Evolutionary conservation across 2,888 invertebrate species (phyloP).

Genomic region (Atherix ibis): DNA sequence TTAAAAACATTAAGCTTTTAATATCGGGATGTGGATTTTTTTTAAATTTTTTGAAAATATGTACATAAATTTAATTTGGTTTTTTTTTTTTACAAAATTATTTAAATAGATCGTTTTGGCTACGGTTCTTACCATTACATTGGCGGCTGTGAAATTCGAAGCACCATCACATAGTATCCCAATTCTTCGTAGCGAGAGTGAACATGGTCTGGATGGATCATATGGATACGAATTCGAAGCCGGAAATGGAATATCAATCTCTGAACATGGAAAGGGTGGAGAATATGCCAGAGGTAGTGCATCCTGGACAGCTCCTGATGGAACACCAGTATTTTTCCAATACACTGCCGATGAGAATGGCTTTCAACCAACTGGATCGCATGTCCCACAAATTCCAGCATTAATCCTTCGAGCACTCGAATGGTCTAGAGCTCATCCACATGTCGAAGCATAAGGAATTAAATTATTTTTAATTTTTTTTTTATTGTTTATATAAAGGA

Average conservation of each 20-base stretch:
- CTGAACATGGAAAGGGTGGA: conserved; percentile 7
- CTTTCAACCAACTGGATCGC: conserved; percentile 7
- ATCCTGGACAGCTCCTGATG: conserved; percentile 8
- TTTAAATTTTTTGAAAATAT: no score
- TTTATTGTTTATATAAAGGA: no score
- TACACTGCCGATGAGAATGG: conserved; percentile 9
- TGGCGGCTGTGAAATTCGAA: not conserved
- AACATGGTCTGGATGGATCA: conserved; percentile 5
- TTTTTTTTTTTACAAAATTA: no score
- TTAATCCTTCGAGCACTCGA: conserved; percentile 5
- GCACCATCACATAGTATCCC: not conserved
- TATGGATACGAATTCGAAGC: conserved; percentile 6
- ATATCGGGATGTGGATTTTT: no score
- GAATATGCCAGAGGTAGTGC: conserved; percentile 6
- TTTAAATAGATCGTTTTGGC: not conserved
- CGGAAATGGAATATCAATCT: conserved; percentile 7
- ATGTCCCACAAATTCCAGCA: conserved; percentile 6
- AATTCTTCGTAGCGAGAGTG: conserved; percentile 4
- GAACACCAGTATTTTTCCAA: conserved; percentile 5
- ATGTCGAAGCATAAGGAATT: conserved; percentile 1
- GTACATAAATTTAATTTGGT: no score
- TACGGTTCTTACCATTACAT: not conserved
- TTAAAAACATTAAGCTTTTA: no score
- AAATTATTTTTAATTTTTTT: no score
- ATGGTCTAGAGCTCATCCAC: conserved; percentile 4